Conservation (phyloP, 1,140 invertebrate species). For the Chionoecetes opilio region DNA sequence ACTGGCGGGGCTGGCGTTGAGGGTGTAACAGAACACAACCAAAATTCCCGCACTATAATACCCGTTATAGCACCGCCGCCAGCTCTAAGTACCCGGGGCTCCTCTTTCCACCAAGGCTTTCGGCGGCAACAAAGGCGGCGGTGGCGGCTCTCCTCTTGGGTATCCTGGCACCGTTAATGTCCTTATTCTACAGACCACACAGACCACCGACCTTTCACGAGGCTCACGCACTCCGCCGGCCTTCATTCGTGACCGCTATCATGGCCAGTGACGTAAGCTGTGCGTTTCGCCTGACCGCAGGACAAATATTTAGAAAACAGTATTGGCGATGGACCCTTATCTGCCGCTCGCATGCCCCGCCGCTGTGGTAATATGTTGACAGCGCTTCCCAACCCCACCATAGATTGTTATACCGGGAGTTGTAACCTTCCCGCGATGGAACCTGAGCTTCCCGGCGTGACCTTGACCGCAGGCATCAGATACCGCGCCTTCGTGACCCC, state of each 20-base stretch:
- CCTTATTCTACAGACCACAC: neutral
- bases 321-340: neutral
- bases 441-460: neutral
- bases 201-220: neutral
- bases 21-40: neutral
- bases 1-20: neutral
- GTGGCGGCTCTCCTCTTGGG: neutral
- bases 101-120: neutral
- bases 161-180: neutral
- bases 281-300: no score
- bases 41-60: neutral
- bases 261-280: no score
- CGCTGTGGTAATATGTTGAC: neutral
- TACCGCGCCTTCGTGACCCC: neutral
- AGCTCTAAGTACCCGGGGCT: neutral
- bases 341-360: neutral
- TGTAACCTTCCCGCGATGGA: neutral
- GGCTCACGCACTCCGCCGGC: no score
- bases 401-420: neutral
- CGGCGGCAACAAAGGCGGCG: neutral
- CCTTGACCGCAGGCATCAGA: constrained; percentile 4
- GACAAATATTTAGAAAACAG: neutral
- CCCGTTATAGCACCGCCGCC: neutral
- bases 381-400: neutral
- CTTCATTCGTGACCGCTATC: no score